Base-by-base conservation (phyloP, 2,797 vertebrate genomes). In the Anguilla pacifica region DNA sequence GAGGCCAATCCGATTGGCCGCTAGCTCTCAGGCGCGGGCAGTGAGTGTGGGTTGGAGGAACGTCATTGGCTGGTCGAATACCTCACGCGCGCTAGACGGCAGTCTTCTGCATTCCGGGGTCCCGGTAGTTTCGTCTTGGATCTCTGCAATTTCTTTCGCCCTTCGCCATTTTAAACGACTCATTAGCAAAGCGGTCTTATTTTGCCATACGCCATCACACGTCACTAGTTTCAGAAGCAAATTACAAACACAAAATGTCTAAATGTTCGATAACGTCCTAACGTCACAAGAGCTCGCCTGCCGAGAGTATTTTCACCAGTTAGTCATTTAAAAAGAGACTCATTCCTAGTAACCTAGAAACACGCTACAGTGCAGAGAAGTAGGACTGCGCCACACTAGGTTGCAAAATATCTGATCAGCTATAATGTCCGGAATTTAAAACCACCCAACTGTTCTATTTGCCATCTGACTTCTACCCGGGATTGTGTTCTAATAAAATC, bases 161-260 rank as follows among this genome's bases (percentile, higher is more conserved):
- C 77, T 53, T 46, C 95, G 94, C 95, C 96, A 96, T 96, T 91
- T 96, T 96, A 86, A 88, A 25, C 22, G 43, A 82, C 19, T 43
- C 6, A 3, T 19, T 3, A 25, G 43, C 11, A 22, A 19, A 46
- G 7, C 19, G 9, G 79, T 49, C 72, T 22, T 53, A 19, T 53
- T 22, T 83, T 9, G 25, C 10, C 39, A 51, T 25, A 35, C 35
- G 35, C 72, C 28, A 74, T 31, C 31, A 67, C 59, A 61, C n/a
- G 13, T n/a, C 61, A 67, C 61, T 25, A 67, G 61, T 19, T 57
- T 57, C 55, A 57, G 55, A 15, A 57, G 55, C 13, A 57, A 57
- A 57, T 57, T 57, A 19, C 55, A 57, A 57, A 57, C 55, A 19
- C 13, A 57, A 57, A 57, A 57, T 57, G 15, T 0, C 55, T 15